Evolutionary conservation across 2,888 invertebrate species (phyloP).

Genomic region (Ennomos quercinarius): DNA sequence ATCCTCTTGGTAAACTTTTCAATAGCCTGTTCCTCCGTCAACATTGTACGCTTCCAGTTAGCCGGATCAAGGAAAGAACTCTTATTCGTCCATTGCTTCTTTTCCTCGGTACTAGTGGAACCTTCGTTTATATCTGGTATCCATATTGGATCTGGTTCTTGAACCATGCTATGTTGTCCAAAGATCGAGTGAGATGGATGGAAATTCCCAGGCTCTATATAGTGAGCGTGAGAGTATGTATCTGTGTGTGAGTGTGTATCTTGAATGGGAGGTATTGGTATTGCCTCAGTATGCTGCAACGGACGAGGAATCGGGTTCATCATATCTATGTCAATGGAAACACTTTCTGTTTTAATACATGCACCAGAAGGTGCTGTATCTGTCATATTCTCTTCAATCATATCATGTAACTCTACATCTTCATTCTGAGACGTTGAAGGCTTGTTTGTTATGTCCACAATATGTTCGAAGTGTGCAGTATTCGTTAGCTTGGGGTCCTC

Average conservation of each 20-base stretch:
- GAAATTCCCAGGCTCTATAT: slow-evolving; percentile 15
- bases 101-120: slow-evolving; percentile 22
- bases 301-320: slow-evolving; percentile 1
- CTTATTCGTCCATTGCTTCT: slow-evolving; percentile 29
- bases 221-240: slow-evolving; percentile 3
- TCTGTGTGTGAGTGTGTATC: too few species aligned
- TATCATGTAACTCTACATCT: slow-evolving; percentile 17
- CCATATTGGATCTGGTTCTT: slow-evolving; percentile 29
- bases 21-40: slow-evolving; percentile 68
- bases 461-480: slow-evolving; percentile 5
- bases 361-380: slow-evolving; percentile 1
- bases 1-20: slow-evolving; percentile 60
- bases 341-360: slow-evolving; percentile 16
- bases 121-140: slow-evolving; percentile 35
- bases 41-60: slow-evolving; percentile 63
- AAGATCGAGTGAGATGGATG: slow-evolving; percentile 34
- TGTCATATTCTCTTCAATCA: slow-evolving; percentile 20
- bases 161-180: slow-evolving; percentile 16
- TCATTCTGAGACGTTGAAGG: slow-evolving; percentile 24
- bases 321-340: slow-evolving; percentile 10
- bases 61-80: slow-evolving; percentile 49
- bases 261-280: neutral
- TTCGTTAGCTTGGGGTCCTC: slow-evolving; percentile 22
- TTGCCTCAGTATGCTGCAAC: neutral
- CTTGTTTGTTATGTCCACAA: slow-evolving; percentile 5